Evolutionary conservation across 1,140 invertebrate species (phyloP).

Genomic region (Drosophila lowei): DNA sequence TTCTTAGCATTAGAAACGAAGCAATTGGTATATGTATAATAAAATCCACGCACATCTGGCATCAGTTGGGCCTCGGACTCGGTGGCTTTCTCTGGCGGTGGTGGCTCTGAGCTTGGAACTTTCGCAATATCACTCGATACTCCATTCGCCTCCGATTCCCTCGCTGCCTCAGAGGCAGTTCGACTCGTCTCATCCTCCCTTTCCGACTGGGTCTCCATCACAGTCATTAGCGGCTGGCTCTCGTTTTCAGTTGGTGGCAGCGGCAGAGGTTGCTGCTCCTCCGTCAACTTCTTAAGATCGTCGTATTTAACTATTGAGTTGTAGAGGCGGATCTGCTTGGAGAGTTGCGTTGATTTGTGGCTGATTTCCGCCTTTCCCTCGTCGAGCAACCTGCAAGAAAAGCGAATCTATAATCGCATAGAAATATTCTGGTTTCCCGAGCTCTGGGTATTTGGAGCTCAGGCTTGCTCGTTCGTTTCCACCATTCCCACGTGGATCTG

Average conservation of each 20-base stretch:
- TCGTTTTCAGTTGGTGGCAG: slow-evolving; percentile 2
- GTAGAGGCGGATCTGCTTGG: slow-evolving; percentile 62
- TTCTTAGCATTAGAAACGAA: slow-evolving; percentile 45
- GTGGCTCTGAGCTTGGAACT: no score
- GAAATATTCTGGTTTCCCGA: not conserved
- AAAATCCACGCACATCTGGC: slow-evolving; percentile 74
- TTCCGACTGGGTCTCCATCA: slow-evolving; percentile 1
- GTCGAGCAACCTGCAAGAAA: slow-evolving; percentile 65
- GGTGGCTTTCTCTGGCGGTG: not conserved
- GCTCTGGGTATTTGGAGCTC: slow-evolving; percentile 15
- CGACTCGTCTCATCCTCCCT: not conserved
- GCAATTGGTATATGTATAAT: slow-evolving; percentile 46
- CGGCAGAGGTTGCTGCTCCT: not conserved
- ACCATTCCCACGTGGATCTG: slow-evolving; percentile 39
- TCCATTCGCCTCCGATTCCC: not conserved
- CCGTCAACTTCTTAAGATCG: slow-evolving; percentile 33
- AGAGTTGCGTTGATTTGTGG: slow-evolving; percentile 41
- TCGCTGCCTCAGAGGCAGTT: not conserved
- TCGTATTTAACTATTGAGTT: slow-evolving; percentile 61
- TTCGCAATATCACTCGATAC: no score
- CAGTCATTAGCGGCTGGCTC: slow-evolving; percentile 3
- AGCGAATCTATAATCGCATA: slow-evolving; percentile 20
- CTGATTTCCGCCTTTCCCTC: slow-evolving; percentile 47
- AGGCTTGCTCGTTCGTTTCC: slow-evolving; percentile 28
- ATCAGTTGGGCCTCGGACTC: not conserved